Conservation (phyloP, 2,113 vertebrate species). For the Turdus rufiventris region DNA sequence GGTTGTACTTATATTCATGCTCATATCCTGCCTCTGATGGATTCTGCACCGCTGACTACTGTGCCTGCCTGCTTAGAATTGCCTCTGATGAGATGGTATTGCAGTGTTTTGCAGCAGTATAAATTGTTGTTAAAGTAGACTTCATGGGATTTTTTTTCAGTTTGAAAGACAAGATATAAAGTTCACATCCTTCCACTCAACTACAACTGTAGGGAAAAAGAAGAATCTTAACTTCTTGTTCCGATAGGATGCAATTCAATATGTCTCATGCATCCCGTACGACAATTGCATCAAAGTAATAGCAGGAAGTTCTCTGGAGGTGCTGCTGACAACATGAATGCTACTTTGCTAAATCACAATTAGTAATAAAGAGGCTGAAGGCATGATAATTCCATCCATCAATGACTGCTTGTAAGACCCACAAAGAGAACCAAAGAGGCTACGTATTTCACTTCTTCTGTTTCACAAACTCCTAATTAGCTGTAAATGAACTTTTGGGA, state of each 20-base stretch:
- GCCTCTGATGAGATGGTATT: background rate
- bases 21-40: background rate
- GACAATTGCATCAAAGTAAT: background rate
- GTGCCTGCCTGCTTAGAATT: background rate
- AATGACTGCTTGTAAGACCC: slow-evolving; percentile 17
- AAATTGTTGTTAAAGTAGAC: background rate
- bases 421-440: background rate
- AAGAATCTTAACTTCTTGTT: background rate
- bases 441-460: background rate
- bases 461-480: slow-evolving; percentile 43
- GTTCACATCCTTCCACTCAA: background rate
- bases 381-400: slow-evolving; percentile 25
- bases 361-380: slow-evolving; percentile 47
- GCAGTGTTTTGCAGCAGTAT: background rate
- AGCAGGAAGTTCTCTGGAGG: slow-evolving; percentile 3
- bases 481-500: slow-evolving; percentile 37
- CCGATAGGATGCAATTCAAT: background rate
- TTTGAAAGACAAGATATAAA: background rate
- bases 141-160: background rate
- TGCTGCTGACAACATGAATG: slow-evolving; percentile 7
- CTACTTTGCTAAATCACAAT: background rate
- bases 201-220: background rate
- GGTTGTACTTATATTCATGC: background rate
- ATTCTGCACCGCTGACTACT: slow-evolving; percentile 10
- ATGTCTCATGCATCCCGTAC: background rate